Conservation (phyloP, 1,140 invertebrate genomes). For the Oryctes rhinoceros region DNA sequence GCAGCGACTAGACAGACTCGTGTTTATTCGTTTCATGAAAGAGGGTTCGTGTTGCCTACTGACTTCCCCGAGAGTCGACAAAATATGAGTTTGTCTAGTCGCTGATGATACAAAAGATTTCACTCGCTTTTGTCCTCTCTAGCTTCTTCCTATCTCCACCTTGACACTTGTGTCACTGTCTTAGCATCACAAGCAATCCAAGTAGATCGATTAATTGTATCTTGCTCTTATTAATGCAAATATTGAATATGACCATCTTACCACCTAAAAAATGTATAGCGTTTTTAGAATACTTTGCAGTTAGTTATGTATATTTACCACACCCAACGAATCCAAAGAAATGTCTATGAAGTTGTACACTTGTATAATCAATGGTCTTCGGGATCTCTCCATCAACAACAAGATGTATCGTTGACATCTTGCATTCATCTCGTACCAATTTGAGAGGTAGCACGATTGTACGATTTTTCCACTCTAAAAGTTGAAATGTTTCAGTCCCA, state of each 20-base stretch:
- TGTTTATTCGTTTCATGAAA: no score
- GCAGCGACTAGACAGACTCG: no score
- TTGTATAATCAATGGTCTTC: neutral
- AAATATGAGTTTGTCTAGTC: no score
- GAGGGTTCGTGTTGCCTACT: no score
- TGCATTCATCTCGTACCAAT: neutral
- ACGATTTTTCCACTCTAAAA: neutral
- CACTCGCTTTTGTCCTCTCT: no score
- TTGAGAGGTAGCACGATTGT: neutral
- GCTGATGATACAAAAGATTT: no score
- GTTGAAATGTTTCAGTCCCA: no score
- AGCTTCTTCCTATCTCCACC: no score
- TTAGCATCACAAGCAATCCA: no score
- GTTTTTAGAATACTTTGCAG: no score
- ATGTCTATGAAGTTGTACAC: neutral
- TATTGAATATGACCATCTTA: slow-evolving; percentile 25
- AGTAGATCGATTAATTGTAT: neutral
- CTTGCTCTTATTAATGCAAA: slow-evolving; percentile 13
- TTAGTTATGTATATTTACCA: neutral
- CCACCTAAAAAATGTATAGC: neutral
- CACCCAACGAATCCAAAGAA: slow-evolving; percentile 11
- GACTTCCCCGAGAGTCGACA: no score
- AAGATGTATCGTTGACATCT: neutral
- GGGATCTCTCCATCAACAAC: neutral
- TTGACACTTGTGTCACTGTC: no score